phyloP scores from a whole-genome alignment of 2,888 invertebrate genomes.

The Anoplius nigerrimus region DNA sequence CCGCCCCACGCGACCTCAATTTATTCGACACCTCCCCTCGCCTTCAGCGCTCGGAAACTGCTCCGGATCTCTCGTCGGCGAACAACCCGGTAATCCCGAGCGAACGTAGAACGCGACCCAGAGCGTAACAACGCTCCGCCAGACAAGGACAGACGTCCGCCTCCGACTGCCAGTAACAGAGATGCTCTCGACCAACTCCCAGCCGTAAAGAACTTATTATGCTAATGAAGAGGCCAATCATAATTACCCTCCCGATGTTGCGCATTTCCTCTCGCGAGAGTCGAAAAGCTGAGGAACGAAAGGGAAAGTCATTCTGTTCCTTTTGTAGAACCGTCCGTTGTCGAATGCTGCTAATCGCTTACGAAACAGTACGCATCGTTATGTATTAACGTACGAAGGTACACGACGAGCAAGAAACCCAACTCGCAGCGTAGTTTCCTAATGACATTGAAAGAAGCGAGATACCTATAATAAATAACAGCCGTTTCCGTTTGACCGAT shows the following conservation, averaged over 20 bases:
- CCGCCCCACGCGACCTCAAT: conserved; percentile 73
- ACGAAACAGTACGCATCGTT: too few species aligned
- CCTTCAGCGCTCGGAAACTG: conserved; percentile 66
- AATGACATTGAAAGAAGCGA: too few species aligned
- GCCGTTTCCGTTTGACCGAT: too few species aligned
- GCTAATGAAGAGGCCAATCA: conserved; percentile 64
- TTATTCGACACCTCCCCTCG: conserved; percentile 75
- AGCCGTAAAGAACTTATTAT: conserved; percentile 72
- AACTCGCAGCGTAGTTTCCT: too few species aligned
- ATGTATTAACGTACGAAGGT: too few species aligned
- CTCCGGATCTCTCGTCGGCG: conserved; percentile 49
- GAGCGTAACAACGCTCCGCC: too few species aligned
- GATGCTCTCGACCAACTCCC: conserved; percentile 10
- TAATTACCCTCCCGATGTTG: conserved; percentile 58
- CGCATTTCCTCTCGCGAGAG: not conserved
- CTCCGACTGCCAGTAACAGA: conserved; percentile 18
- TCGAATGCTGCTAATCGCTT: too few species aligned
- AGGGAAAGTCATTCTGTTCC: not conserved
- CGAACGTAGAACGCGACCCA: conserved; percentile 11
- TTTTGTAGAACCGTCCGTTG: too few species aligned
- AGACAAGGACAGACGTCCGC: conserved; percentile 3
- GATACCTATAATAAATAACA: too few species aligned
- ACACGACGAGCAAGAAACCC: too few species aligned
- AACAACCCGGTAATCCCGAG: conserved; percentile 6
- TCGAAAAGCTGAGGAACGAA: not conserved